Evolutionary conservation across 2,113 vertebrate genomes (phyloP).

Genomic region (Lycaon pictus): DNA sequence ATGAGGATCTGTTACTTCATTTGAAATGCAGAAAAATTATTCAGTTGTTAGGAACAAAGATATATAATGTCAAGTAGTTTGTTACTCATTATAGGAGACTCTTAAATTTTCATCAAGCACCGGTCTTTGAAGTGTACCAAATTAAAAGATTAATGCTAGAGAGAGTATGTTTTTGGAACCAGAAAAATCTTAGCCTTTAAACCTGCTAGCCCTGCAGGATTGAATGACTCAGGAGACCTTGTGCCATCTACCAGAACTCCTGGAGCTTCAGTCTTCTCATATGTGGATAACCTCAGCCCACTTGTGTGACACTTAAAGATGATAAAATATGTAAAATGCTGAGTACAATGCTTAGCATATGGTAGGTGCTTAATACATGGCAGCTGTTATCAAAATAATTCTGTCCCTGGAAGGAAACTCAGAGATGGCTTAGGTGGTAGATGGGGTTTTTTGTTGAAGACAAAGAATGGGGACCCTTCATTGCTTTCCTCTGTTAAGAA

Average conservation of each 20-base stretch:
- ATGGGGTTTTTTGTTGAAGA: neutral
- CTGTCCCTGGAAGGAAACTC: neutral
- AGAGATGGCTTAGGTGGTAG: neutral
- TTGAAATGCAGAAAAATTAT: neutral
- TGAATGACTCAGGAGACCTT: neutral
- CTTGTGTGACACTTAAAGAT: neutral
- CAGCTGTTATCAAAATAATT: neutral
- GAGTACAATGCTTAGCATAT: neutral
- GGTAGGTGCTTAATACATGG: neutral
- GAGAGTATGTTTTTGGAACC: neutral
- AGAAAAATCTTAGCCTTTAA: neutral
- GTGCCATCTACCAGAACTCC: neutral
- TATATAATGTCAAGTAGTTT: neutral
- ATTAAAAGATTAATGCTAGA: neutral
- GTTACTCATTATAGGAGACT: neutral
- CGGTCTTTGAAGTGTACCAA: neutral
- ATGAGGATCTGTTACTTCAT: neutral
- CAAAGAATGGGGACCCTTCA: neutral
- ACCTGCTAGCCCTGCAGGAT: neutral
- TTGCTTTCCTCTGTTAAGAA: neutral
- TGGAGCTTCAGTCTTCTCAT: neutral
- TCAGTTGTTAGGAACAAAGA: neutral
- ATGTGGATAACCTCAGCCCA: neutral
- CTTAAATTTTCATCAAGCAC: neutral
- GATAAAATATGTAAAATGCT: neutral